Evolutionary conservation across 2,113 vertebrate genomes (phyloP).

Genomic region (Hypanus sabinus): DNA sequence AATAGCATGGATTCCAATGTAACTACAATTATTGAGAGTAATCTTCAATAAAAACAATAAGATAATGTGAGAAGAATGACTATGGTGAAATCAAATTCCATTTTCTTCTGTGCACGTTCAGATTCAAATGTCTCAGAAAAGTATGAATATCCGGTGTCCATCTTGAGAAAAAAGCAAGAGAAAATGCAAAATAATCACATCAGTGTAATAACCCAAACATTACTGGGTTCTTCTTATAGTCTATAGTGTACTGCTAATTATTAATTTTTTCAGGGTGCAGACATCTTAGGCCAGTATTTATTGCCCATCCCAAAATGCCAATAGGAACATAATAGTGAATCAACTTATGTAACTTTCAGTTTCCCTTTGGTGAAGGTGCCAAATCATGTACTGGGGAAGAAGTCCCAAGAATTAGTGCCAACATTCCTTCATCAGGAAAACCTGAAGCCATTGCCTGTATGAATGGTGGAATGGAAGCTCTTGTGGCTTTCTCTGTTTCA

Average conservation of each 20-base stretch:
- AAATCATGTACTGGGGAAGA: no score
- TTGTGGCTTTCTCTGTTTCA: no score
- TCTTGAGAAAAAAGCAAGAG: neutral
- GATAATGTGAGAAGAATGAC: neutral
- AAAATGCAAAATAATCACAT: neutral
- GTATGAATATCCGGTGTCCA: neutral
- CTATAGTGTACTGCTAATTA: neutral
- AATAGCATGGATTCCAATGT: no score
- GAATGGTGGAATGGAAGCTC: neutral
- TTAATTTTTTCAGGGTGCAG: no score
- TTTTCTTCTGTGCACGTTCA: neutral
- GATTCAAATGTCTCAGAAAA: neutral
- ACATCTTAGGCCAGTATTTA: no score
- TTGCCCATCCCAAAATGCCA: no score
- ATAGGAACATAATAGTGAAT: no score
- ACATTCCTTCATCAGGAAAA: no score
- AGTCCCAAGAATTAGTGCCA: no score
- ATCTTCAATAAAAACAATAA: neutral
- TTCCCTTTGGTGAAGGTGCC: no score
- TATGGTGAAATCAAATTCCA: neutral
- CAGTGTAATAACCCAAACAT: neutral
- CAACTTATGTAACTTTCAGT: no score
- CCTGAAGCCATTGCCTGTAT: no score
- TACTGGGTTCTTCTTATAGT: neutral
- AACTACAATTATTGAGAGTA: neutral